A percentile compares a stretch with the other conserved stretches of the same genome.
These are phyloP conservation scores for Lordiphosa stackelbergi DNA, from an alignment of 1,140 invertebrate genomes.

Conservation along the genomic window DNA sequence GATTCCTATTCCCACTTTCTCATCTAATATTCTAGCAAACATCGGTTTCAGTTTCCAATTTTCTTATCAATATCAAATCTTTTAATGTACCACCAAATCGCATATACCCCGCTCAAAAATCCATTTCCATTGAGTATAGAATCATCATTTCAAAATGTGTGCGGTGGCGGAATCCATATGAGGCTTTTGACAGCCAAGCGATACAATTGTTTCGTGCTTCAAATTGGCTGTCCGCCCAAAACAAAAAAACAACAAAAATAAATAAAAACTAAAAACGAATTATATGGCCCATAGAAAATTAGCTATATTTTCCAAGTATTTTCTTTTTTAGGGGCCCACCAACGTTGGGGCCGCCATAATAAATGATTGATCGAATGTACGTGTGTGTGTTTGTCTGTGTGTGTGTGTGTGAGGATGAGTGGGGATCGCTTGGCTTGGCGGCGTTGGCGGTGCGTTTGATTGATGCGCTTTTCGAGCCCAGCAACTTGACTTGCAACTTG, in stretches of 20 bases:
- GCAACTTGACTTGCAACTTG: slow-evolving; percentile 36
- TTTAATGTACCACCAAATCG: too few relatives aligned
- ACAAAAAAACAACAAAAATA: slow-evolving; percentile 11
- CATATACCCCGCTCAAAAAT: too few relatives aligned
- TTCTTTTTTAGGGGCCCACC: slow-evolving; percentile 46
- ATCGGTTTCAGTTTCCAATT: too few relatives aligned
- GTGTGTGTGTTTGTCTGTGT: slow-evolving; percentile 17
- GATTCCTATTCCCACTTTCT: too few relatives aligned
- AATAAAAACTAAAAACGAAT: slow-evolving; percentile 38
- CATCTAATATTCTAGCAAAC: too few relatives aligned
- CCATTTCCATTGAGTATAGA: too few relatives aligned
- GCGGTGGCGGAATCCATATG: not conserved
- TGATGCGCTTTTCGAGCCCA: slow-evolving; percentile 66
- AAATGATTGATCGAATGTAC: slow-evolving; percentile 69
- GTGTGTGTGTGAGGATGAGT: slow-evolving; percentile 26
- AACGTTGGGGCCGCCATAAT: slow-evolving; percentile 67
- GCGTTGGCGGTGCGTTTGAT: slow-evolving; percentile 65
- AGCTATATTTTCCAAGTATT: slow-evolving; percentile 62
- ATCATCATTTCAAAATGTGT: too few relatives aligned
- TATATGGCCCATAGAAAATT: slow-evolving; percentile 58
- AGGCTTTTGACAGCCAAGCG: slow-evolving; percentile 22
- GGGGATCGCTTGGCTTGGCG: slow-evolving; percentile 32
- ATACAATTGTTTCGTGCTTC: slow-evolving; percentile 46
- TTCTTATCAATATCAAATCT: too few relatives aligned
- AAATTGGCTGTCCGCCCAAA: slow-evolving; percentile 36